A percentile compares a stretch with the other conserved stretches of the same genome.
Conservation (phyloP, 1,140 invertebrate genomes). For the Telenomus remus region DNA sequence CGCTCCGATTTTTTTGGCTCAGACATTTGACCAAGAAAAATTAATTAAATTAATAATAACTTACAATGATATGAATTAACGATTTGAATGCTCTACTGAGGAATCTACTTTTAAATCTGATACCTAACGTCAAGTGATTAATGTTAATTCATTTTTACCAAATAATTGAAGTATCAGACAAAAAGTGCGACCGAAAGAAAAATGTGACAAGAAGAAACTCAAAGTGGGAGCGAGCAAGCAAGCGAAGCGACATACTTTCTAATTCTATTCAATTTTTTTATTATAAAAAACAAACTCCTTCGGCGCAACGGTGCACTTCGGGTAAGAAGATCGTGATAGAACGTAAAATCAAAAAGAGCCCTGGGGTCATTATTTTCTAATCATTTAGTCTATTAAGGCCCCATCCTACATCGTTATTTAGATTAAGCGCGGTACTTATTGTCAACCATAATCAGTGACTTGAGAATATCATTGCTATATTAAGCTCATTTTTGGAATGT, state of each 20-base stretch:
- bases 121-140: too few relatives aligned
- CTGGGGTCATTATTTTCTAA: slow-evolving; percentile 72
- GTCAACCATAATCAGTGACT: slow-evolving; percentile 53
- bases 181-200: background rate
- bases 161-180: background rate
- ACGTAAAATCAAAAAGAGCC: slow-evolving; percentile 62
- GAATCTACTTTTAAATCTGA: too few relatives aligned
- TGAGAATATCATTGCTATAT: slow-evolving; percentile 46
- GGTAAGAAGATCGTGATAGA: slow-evolving; percentile 54
- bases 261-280: slow-evolving; percentile 31
- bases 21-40: too few relatives aligned
- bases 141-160: too few relatives aligned
- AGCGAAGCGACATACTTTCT: slow-evolving; percentile 43
- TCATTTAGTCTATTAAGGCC: slow-evolving; percentile 65
- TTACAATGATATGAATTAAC: background rate
- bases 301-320: slow-evolving; percentile 41
- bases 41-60: too few relatives aligned
- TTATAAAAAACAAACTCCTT: slow-evolving; percentile 35
- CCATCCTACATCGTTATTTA: slow-evolving; percentile 58
- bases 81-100: background rate
- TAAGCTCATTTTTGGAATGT: slow-evolving; percentile 33
- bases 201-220: background rate
- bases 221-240: slow-evolving; percentile 12
- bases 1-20: slow-evolving; percentile 1
- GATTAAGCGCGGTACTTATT: slow-evolving; percentile 57